Conservation (phyloP, 2,113 vertebrate species). For the Mesoclemmys tuberculata region DNA sequence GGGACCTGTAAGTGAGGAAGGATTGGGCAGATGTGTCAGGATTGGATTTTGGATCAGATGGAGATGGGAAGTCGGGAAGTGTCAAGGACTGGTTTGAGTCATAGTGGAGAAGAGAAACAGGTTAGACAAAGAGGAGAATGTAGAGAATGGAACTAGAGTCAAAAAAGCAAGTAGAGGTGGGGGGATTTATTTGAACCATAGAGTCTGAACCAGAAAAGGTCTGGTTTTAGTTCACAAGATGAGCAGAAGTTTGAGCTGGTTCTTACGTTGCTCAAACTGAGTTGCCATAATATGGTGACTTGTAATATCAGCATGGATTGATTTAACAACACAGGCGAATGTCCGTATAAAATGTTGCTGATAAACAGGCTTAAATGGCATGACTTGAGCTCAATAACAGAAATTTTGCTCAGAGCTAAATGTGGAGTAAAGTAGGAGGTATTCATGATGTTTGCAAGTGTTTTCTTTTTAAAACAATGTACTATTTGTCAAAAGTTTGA, state of each 20-base stretch:
- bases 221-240: conserved; percentile 27
- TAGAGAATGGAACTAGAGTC: conserved; percentile 17
- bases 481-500: neutral
- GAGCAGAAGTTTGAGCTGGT: conserved; percentile 41
- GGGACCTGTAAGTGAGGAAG: neutral
- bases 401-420: neutral
- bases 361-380: conserved; percentile 7
- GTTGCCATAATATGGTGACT: neutral
- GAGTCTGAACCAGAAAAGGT: conserved; percentile 6
- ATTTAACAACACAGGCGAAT: neutral
- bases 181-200: neutral
- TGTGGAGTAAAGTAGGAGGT: neutral
- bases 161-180: conserved; percentile 33
- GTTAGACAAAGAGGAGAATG: conserved; percentile 2
- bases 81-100: conserved; percentile 2
- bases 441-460: neutral
- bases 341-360: neutral
- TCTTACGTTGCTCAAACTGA: neutral
- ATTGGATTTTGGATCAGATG: conserved; percentile 19
- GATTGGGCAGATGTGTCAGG: neutral
- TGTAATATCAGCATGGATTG: neutral
- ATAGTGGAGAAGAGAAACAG: neutral
- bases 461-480: neutral
- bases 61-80: neutral
- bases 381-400: neutral